Evolutionary conservation across 2,113 vertebrate species (phyloP).

Genomic region (Lathamus discolor): DNA sequence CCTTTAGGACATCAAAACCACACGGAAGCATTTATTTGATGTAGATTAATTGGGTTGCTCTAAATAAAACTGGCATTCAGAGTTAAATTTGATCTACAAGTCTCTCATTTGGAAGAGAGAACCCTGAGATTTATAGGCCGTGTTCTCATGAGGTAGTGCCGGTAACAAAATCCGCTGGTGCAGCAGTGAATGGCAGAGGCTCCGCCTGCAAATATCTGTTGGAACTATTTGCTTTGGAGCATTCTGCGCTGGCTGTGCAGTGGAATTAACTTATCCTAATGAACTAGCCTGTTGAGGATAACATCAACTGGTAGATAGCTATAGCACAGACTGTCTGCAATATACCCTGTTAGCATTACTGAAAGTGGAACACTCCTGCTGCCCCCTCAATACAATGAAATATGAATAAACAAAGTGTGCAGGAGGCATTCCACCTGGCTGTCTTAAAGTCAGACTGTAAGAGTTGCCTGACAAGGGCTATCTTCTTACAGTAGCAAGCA

Average conservation of each 20-base stretch:
- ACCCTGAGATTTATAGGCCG: not conserved
- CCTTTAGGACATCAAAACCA: not conserved
- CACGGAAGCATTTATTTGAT: not conserved
- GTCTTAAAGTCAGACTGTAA: not conserved
- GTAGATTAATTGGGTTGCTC: not conserved
- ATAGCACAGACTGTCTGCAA: not conserved
- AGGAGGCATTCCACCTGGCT: not conserved
- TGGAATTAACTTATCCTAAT: not conserved
- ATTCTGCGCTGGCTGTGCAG: not conserved
- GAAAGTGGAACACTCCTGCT: not conserved
- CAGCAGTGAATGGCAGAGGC: not conserved
- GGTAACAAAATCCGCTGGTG: not conserved
- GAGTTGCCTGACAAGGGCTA: not conserved
- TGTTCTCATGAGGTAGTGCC: not conserved
- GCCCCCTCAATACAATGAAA: not conserved
- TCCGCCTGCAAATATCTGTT: not conserved
- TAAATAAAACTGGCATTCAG: not conserved
- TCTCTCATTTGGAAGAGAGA: not conserved
- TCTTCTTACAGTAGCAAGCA: rapidly evolving
- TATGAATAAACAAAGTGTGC: not conserved
- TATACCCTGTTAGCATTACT: rapidly evolving
- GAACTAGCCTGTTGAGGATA: not conserved
- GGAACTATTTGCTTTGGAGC: not conserved
- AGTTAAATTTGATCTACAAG: not conserved
- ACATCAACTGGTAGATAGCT: not conserved